Base-by-base conservation (phyloP, 2,113 vertebrate genomes). In the Pimephales promelas region DNA sequence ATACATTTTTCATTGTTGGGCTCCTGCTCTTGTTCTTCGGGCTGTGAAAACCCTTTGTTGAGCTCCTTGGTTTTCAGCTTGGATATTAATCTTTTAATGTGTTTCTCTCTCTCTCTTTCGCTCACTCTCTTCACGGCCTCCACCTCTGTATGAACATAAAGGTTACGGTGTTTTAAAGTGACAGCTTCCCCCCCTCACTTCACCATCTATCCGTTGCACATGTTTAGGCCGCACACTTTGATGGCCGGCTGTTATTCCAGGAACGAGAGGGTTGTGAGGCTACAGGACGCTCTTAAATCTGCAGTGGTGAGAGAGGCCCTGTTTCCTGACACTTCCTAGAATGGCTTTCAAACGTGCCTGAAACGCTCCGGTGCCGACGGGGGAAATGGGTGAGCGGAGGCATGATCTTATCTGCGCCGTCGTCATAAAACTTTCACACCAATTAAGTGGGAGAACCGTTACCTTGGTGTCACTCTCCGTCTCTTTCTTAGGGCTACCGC, bases 161-260 rank as follows among this genome's bases (percentile, higher is more conserved):
- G 28, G 40, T 18, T 49, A 61, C 9, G 9, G 36, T 20, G n/a
- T 54, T 64, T 49, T 26, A 34, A 49, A 49, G n/a, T 79, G 54
- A 72, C 22, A 43, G 49, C 71, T 68, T 2, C 36, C 47, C 56
- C 5, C n/a, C 8, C 52, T 49, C 26, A 64, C 47, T 28, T 49
- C 47, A 22, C 36, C 13, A 70, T 45, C 31, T 28, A 5, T 75
- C 62, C 3, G 26, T 52, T 31, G 26, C 43, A 59, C 73, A 75
- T 28, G 40, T 72, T 56, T 66, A 86, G 89, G 90, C 90, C 90
- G 92, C 89, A 91, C 88, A 88, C 85, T 82, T 86, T 91, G 87
- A 88, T 90, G 89, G 93, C 92, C 91, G 90, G 92, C 87, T 83
- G 87, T 85, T 88, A 92, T 91, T 93, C 89, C 91, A 88, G 89